Evolutionary conservation across 2,888 invertebrate species (phyloP), one percentile per base, ranked within the genome.

Genomic region (Masnerella sp.): DNA sequence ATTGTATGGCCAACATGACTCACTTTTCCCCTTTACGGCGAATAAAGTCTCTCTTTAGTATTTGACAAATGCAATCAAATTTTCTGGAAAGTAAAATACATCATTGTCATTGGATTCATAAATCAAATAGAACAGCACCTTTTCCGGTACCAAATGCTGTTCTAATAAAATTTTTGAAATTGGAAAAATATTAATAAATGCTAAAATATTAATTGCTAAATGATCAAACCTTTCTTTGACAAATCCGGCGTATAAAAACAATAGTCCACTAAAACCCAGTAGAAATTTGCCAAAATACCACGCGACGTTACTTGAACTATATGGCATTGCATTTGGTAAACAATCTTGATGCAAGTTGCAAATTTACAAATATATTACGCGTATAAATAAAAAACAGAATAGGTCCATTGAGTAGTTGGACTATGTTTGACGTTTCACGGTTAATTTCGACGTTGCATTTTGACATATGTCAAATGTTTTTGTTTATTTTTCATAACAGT

Each of bases 261-360:
- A 51, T 75, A 87, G 81, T 20, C 83, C 83, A 3, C 82, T 75
- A 30, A 86, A 79, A 20, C 83, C 85, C 5, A 85, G 14, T 2
- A 84, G 34, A 67, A 85, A 87, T 76, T 87, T 86, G 36, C 82
- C 81, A 17, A 87, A 54, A 25, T 85, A 85, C 85, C 85, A 86
- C 30, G 77, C 80, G 20, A 78, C 79, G 65, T 81, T 77, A 20
- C 49, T 71, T 25, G 81, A 80, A 49, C 82, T 83, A 65, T 83
- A 81, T 64, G 81, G 80, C 84, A 84, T 84, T 45, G 77, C 80
- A 77, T 68, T 54, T 17, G 25, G 2, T 11, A 9, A n/a, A 45
- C n/a, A n/a, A n/a, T n/a, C n/a, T n/a, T n/a, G n/a, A n/a, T n/a
- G n/a, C n/a, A n/a, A n/a, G n/a, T n/a, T n/a, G n/a, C 18, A 11